phyloP scores from a whole-genome alignment of 1,140 invertebrate species.

The Pachypsylla venusta region DNA sequence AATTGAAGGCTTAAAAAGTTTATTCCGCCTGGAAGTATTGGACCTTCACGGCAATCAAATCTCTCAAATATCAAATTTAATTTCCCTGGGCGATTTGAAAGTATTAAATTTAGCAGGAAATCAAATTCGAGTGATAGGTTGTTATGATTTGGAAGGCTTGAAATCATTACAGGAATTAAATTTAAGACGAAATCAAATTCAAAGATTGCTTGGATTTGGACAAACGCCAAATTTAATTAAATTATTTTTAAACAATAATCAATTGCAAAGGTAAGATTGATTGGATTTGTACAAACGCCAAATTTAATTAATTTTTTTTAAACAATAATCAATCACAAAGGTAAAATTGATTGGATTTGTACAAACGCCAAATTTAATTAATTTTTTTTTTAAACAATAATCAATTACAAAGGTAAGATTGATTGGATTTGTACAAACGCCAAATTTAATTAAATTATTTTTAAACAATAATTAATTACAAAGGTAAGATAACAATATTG shows the following conservation, averaged over 20 bases:
- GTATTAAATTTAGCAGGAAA: slow-evolving; percentile 85
- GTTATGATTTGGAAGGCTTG: slow-evolving; percentile 57
- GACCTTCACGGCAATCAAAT: slow-evolving; percentile 86
- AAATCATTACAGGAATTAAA: slow-evolving; percentile 67
- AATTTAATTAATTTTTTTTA: slow-evolving; percentile 62
- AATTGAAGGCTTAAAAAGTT: slow-evolving; percentile 54
- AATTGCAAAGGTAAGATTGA: slow-evolving; percentile 49
- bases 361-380: slow-evolving; percentile 56
- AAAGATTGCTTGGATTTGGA: slow-evolving; percentile 61
- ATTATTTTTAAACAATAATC: slow-evolving; percentile 72
- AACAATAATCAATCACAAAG: slow-evolving; percentile 72
- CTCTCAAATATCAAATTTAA: slow-evolving; percentile 43
- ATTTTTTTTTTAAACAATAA: slow-evolving; percentile 77
- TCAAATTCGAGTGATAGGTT: slow-evolving; percentile 55
- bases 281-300: slow-evolving; percentile 61
- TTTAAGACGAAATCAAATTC: slow-evolving; percentile 67
- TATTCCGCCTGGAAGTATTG: slow-evolving; percentile 66
- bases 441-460: slow-evolving; percentile 65
- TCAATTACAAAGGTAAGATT: slow-evolving; percentile 52
- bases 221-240: slow-evolving; percentile 64
- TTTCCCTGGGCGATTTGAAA: slow-evolving; percentile 50
- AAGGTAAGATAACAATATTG: slow-evolving; percentile 41
- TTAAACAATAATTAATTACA: slow-evolving; percentile 74
- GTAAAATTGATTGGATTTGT: slow-evolving; percentile 53
- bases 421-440: slow-evolving; percentile 63